These are phyloP conservation scores for Pandemis cinnamomeana DNA, from an alignment of 2,888 invertebrate genomes.

Conservation along the genomic window DNA sequence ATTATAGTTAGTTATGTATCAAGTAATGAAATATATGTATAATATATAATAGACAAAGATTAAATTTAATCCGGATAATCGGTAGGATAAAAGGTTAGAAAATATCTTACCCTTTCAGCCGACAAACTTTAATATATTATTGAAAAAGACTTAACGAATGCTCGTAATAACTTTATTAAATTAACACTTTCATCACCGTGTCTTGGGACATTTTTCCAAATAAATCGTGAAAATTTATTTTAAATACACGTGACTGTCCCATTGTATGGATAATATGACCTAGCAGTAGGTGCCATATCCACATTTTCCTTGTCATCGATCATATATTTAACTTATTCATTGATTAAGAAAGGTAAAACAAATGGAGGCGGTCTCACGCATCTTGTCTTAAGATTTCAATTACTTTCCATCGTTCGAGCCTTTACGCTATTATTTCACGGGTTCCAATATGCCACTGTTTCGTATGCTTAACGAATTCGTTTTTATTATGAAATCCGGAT, in stretches of 20 bases:
- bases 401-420: background rate
- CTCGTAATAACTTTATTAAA: background rate
- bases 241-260: background rate
- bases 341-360: no score
- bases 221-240: background rate
- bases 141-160: background rate
- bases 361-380: no score
- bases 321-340: no score
- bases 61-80: background rate
- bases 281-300: no score
- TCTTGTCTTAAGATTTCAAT: background rate
- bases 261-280: no score
- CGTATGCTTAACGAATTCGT: slow-evolving; percentile 49
- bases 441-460: slow-evolving; percentile 48
- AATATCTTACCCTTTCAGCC: slow-evolving; percentile 4
- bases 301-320: no score
- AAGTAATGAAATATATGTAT: background rate
- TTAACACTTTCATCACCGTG: background rate
- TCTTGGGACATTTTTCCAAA: background rate
- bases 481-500: slow-evolving; percentile 49
- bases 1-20: background rate
- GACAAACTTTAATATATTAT: background rate
- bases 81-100: background rate
- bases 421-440: slow-evolving; percentile 1
- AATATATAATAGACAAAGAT: background rate